These are phyloP conservation scores for Nothobranchius furzeri DNA, from an alignment of 2,113 vertebrate genomes.

Conservation along the genomic window DNA sequence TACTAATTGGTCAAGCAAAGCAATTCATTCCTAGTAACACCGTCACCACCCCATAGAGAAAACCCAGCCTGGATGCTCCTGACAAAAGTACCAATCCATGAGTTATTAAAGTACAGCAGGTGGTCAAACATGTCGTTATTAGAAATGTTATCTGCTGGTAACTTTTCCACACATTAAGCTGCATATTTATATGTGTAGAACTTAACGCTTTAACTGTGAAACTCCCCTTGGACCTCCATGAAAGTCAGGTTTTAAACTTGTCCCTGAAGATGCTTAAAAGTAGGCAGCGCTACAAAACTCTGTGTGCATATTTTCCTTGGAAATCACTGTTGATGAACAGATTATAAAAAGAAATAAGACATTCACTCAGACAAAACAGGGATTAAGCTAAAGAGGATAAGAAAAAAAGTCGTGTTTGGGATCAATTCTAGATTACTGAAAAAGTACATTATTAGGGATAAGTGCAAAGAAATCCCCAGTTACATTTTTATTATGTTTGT, in stretches of 20 bases:
- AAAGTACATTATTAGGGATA: neutral
- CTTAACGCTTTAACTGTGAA: neutral
- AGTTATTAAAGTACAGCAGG: conserved; percentile 28
- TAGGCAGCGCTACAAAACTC: neutral
- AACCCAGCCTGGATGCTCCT: conserved; percentile 21
- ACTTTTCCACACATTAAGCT: neutral
- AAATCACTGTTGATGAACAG: conserved; percentile 58
- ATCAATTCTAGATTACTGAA: conserved; percentile 26
- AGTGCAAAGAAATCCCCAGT: conserved; percentile 5
- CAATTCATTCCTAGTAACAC: conserved; percentile 26
- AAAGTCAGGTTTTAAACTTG: conserved; percentile 19
- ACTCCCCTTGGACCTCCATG: conserved; percentile 8
- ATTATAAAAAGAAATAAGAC: conserved; percentile 56
- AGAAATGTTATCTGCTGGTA: neutral
- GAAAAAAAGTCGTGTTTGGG: conserved; percentile 16
- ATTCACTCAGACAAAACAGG: conserved; percentile 36
- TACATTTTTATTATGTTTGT: conserved; percentile 27
- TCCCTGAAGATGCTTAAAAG: neutral
- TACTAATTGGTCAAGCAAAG: conserved; percentile 68
- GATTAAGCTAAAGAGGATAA: conserved; percentile 34
- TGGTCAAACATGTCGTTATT: conserved; percentile 12
- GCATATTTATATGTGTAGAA: neutral
- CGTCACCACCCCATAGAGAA: conserved; percentile 12
- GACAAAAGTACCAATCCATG: conserved; percentile 16
- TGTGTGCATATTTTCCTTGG: conserved; percentile 15